Conservation (phyloP, 2,888 invertebrate genomes). For the Cancer borealis region DNA sequence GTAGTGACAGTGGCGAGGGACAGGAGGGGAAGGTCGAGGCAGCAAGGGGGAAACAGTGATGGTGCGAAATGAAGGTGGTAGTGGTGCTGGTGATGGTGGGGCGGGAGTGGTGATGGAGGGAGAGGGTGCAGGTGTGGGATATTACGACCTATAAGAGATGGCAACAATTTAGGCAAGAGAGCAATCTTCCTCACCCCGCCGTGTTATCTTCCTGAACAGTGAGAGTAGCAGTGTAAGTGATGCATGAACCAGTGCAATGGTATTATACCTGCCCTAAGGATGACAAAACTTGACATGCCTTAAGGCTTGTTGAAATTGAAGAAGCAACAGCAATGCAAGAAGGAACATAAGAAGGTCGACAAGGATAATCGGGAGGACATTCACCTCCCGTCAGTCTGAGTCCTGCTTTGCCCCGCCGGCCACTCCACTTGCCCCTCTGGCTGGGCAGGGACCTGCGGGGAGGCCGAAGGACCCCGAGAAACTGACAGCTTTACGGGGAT, state of each 20-base stretch:
- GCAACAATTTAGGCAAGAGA: constrained; percentile 32
- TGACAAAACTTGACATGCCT: not conserved
- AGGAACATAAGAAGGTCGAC: not conserved
- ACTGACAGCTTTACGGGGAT: constrained; percentile 69
- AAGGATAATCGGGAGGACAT: not conserved
- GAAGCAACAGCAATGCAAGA: not conserved
- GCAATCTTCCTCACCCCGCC: constrained; percentile 30
- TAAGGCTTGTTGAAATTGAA: not conserved
- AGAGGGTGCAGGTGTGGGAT: constrained; percentile 3
- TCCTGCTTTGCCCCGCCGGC: not conserved
- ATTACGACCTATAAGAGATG: constrained; percentile 29
- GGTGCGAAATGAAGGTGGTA: constrained; percentile 33
- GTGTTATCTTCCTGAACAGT: not conserved
- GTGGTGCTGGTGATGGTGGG: constrained; percentile 13
- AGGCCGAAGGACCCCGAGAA: constrained; percentile 34
- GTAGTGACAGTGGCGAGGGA: constrained; percentile 14
- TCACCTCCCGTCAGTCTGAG: not conserved
- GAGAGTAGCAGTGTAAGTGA: not conserved
- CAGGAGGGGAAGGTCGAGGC: constrained; percentile 15
- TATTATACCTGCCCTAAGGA: not conserved
- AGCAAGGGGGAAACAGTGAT: constrained; percentile 35
- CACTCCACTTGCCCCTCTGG: constrained; percentile 12
- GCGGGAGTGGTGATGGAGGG: not conserved
- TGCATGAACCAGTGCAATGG: not conserved
- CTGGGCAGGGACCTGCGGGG: constrained; percentile 11